Evolutionary conservation across 2,888 invertebrate species (phyloP), one percentile per base, ranked within the genome.

Genomic region (Lymantria monacha): DNA sequence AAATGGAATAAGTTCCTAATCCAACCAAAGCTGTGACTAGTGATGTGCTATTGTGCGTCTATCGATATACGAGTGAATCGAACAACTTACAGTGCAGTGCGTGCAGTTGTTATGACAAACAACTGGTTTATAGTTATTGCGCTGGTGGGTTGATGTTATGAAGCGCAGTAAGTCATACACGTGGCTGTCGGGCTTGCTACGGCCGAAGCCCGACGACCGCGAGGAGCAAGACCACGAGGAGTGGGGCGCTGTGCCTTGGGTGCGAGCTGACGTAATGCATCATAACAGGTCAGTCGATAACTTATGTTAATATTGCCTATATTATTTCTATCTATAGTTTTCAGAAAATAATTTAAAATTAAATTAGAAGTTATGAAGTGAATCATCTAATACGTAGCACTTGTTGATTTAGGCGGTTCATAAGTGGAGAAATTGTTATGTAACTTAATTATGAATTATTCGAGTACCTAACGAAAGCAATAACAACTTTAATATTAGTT

Each of bases 81-180:
- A 13, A 31, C 12, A 37, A 38, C 15, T 38, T 43, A 38, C 0
- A 43, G 31, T 37, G 38, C 7, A 7, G n/a, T 11, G 22, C 22
- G 46, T 37, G 38, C 3, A 10, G 45, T 46, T 45, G 48, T 53
- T 33, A 48, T 48, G 51, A 30, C n/a, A 38, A 46, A 46, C 45
- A 53, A 46, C 41, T 49, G 48, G 42, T 51, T 15, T n/a, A n/a
- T 53, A 30, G 40, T 46, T 15, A 36, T 9, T 13, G 45, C 31
- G 46, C 33, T 43, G 44, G 13, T 33, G 48, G 9, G 46, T 9
- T 42, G 49, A 49, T 48, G 59, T 58, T 55, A 90, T 90, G 90
- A 88, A 87, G 74, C 84, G 90, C 55, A 89, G 89, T 66, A 88
- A 88, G 79, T 90, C 90, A 49, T 87, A 89, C 75, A 86, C 88